Evolutionary conservation across 2,888 invertebrate species (phyloP), one percentile per base, ranked within the genome.

Genomic region (Coleophora flavipennella): DNA sequence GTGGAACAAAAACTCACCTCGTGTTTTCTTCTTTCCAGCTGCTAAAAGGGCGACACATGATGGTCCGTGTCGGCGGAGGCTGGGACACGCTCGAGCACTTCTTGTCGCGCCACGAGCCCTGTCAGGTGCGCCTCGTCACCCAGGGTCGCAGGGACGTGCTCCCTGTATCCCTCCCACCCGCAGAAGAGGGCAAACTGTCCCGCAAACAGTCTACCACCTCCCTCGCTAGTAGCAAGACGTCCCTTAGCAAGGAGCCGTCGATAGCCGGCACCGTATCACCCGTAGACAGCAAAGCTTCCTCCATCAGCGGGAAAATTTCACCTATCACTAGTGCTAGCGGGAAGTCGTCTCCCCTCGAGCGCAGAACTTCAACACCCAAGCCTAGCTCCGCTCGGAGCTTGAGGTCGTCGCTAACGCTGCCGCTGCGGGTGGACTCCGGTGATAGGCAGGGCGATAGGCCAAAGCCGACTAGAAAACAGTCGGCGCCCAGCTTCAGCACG

Each of bases 21-120:
- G 2, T 4, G 12, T 32, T 63, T 6, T 13, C 48, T 57, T 81
- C 77, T 57, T 81, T 77, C 3, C 87, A 95, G 95, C 74, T 95
- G 64, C 86, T 95, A 65, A 94, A 95, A 73, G 95, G 93, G 37
- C 90, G 92, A n/a, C 96, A 96, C 86, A 95, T 95, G 89, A 96
- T 96, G 96, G 96, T 96, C 41, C 89, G 96, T 58, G 95, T 96
- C 37, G 96, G 96, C 44, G 96, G 96, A 50, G 95, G 95, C 48
- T 96, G 96, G 96, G 95, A 95, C 84, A 95, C 96, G 12, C 83
- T 96, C 69, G 95, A 96, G 74, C 94, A 96, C 85, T 96, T 95
- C 86, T 88, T 96, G 66, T 89, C 91, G 56, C 90, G 94, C 47
- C 94, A 95, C 81, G 93, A 94, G 74, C 94, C 95, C 33, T 92